These are phyloP conservation scores for Sylvia atricapilla DNA, from an alignment of 2,113 vertebrate species.

Conservation along the genomic window DNA sequence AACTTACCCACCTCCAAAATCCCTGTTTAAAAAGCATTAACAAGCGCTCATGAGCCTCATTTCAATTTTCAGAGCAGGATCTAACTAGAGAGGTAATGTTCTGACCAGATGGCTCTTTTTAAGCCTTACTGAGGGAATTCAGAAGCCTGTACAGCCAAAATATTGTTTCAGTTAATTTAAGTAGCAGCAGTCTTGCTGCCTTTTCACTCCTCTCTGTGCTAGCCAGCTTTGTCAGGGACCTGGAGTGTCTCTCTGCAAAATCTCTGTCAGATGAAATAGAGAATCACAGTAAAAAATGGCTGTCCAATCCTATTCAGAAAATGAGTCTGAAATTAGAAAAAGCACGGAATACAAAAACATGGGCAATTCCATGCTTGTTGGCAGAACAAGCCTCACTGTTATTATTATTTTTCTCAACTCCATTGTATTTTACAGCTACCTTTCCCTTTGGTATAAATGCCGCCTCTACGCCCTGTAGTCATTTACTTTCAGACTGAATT, in stretches of 20 bases:
- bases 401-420: background rate
- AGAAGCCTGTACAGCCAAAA: slow-evolving; percentile 68
- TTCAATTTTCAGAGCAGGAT: slow-evolving; percentile 50
- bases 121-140: slow-evolving; percentile 70
- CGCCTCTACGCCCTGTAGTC: background rate
- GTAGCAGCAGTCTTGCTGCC: slow-evolving; percentile 63
- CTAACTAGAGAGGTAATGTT: slow-evolving; percentile 65
- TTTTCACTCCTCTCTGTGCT: slow-evolving; percentile 43
- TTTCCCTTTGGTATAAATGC: background rate
- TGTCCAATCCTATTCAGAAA: background rate
- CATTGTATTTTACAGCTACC: background rate
- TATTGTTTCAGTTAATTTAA: slow-evolving; percentile 72
- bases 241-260: background rate
- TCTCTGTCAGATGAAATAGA: slow-evolving; percentile 26
- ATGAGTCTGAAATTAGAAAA: background rate
- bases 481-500: background rate
- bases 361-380: background rate
- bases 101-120: slow-evolving; percentile 72
- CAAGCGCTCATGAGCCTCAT: background rate
- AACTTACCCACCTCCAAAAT: background rate
- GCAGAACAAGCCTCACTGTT: background rate
- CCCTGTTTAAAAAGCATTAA: background rate
- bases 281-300: slow-evolving; percentile 2
- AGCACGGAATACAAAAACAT: background rate
- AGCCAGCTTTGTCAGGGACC: slow-evolving; percentile 21